Evolutionary conservation across 2,888 invertebrate species (phyloP).

Genomic region (Tenthredo scrophulariae): DNA sequence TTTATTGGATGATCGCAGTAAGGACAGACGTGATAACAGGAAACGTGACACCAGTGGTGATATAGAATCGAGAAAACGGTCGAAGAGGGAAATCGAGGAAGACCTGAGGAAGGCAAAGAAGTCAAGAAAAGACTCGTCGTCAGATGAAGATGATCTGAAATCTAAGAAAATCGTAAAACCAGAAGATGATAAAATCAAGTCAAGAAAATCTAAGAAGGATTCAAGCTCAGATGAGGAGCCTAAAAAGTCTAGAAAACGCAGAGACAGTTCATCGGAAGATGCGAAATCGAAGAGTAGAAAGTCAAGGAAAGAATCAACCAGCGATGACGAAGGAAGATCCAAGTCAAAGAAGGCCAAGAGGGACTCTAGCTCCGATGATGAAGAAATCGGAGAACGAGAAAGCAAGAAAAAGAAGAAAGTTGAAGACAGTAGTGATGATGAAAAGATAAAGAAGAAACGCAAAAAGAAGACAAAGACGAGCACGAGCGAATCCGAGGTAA

Average conservation of each 20-base stretch:
- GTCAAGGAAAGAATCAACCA: slow-evolving; percentile 72
- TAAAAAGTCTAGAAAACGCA: slow-evolving; percentile 82
- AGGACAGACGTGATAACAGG: slow-evolving; percentile 76
- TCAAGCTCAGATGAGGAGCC: slow-evolving; percentile 83
- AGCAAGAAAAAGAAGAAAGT: slow-evolving; percentile 83
- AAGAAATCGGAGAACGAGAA: slow-evolving; percentile 84
- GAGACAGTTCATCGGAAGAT: slow-evolving; percentile 82
- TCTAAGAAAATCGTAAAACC: slow-evolving; percentile 69
- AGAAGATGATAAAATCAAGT: slow-evolving; percentile 77
- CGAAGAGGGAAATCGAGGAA: slow-evolving; percentile 78
- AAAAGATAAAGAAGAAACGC: slow-evolving; percentile 80
- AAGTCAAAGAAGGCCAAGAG: slow-evolving; percentile 71
- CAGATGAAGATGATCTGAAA: slow-evolving; percentile 73
- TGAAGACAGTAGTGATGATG: slow-evolving; percentile 82
- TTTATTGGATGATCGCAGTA: slow-evolving; percentile 76
- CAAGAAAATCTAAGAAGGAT: slow-evolving; percentile 76
- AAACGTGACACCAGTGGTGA: slow-evolving; percentile 78
- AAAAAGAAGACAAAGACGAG: slow-evolving; percentile 77
- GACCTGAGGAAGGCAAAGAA: slow-evolving; percentile 73
- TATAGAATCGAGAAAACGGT: slow-evolving; percentile 77
- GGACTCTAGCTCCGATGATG: slow-evolving; percentile 81
- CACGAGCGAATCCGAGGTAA: slow-evolving; percentile 77
- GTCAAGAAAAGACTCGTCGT: slow-evolving; percentile 73
- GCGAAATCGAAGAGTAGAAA: slow-evolving; percentile 80
- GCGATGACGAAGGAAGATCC: slow-evolving; percentile 72